A percentile compares a stretch with the other conserved stretches of the same genome.
Evolutionary conservation across 1,140 invertebrate species (phyloP).

Genomic region (Thalassaphorura encarpata): DNA sequence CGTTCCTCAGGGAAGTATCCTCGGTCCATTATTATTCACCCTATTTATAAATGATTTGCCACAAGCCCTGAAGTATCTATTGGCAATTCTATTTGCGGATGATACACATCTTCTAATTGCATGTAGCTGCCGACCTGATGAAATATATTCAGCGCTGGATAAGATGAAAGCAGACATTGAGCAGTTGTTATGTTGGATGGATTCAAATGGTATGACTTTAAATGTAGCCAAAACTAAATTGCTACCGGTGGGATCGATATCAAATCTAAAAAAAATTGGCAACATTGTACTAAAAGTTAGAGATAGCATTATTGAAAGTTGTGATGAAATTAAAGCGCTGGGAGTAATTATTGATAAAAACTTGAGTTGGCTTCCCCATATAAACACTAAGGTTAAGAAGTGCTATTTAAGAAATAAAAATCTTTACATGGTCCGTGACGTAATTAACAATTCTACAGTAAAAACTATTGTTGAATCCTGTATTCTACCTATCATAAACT

Average conservation of each 20-base stretch:
- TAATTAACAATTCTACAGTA: neutral
- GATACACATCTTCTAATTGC: conserved; percentile 7
- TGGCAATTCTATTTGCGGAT: conserved; percentile 14
- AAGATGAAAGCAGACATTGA: neutral
- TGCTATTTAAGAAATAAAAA: neutral
- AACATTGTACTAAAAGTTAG: neutral
- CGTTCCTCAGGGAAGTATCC: conserved; percentile 14
- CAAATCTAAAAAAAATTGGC: neutral
- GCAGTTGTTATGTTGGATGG: neutral
- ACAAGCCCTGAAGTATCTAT: neutral
- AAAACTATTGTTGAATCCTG: neutral
- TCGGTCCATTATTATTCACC: conserved; percentile 17
- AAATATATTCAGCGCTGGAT: neutral
- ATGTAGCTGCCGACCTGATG: neutral
- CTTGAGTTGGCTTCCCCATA: neutral
- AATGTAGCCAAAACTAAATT: neutral
- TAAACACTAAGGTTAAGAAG: neutral
- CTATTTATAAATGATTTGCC: conserved; percentile 21
- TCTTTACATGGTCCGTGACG: neutral
- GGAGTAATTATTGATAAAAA: neutral
- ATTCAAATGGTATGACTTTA: neutral
- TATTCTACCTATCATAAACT: neutral
- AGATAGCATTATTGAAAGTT: neutral
- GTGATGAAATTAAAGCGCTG: neutral
- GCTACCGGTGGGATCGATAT: neutral